A percentile compares a stretch with the other conserved stretches of the same genome.
These are phyloP conservation scores for Gonocerus acuteangulatus DNA, from an alignment of 2,888 invertebrate species.

Conservation along the genomic window DNA sequence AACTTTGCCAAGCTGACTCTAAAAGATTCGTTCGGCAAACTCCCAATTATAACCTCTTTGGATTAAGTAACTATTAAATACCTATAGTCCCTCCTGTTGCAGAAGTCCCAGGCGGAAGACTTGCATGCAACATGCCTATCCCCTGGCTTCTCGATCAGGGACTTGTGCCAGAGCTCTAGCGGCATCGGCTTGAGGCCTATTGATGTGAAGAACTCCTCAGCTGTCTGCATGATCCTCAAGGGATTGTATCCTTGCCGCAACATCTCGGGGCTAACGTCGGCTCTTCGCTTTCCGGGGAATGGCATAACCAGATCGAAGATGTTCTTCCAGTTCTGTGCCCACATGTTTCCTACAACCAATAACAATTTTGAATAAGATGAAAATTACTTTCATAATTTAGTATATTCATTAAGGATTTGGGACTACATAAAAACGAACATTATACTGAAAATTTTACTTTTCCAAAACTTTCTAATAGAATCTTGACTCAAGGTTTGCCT, in stretches of 20 bases:
- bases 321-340: constrained; percentile 76
- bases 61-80: constrained; percentile 41
- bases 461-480: no score
- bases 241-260: constrained; percentile 65
- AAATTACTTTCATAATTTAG: not conserved
- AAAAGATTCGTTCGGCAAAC: no score
- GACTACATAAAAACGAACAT: no score
- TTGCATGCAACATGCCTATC: constrained; percentile 65
- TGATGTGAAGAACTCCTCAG: constrained; percentile 75
- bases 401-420: not conserved
- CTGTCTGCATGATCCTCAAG: constrained; percentile 53
- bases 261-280: constrained; percentile 74
- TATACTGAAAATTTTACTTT: no score
- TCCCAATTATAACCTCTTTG: no score
- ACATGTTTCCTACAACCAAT: constrained; percentile 65
- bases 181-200: constrained; percentile 72
- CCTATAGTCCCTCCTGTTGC: constrained; percentile 75
- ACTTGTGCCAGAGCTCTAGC: constrained; percentile 75
- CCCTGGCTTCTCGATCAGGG: constrained; percentile 64
- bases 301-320: constrained; percentile 67
- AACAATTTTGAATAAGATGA: no score
- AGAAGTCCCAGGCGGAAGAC: constrained; percentile 80
- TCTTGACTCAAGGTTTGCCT: no score
- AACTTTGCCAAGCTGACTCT: no score
- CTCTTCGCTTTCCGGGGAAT: constrained; percentile 58